A percentile compares a stretch with the other conserved stretches of the same genome.
Conservation (phyloP, 2,113 vertebrate genomes). For the Mormoops blainvillei region DNA sequence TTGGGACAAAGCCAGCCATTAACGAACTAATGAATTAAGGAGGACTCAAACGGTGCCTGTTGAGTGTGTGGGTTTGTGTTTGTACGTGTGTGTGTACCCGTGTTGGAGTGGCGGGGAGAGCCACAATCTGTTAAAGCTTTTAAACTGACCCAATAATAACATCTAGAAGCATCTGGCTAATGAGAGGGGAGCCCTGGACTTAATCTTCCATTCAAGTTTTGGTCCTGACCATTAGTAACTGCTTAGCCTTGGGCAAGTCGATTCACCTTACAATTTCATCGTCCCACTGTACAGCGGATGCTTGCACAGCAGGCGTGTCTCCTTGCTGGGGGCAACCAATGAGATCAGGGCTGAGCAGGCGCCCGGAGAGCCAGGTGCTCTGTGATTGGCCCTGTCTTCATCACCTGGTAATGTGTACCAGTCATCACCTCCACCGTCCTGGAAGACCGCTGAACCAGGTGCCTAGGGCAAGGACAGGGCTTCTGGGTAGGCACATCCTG, state of each 20-base stretch:
- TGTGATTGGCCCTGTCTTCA: accelerated
- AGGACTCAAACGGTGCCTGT: neutral
- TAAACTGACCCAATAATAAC: neutral
- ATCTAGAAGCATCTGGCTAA: neutral
- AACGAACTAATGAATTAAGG: neutral
- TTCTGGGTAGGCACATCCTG: neutral
- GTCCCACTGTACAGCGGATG: too few relatives aligned
- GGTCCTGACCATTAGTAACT: neutral
- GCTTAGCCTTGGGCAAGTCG: neutral
- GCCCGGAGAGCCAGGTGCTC: neutral
- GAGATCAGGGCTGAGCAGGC: neutral
- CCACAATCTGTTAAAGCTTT: neutral
- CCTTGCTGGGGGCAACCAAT: neutral
- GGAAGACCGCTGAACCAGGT: neutral
- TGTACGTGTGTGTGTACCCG: neutral
- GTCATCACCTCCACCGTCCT: neutral
- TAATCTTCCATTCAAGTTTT: neutral
- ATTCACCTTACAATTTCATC: accelerated
- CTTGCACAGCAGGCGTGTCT: neutral
- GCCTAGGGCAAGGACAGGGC: neutral
- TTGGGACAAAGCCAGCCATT: neutral
- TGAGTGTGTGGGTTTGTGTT: neutral
- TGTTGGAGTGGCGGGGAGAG: too few relatives aligned
- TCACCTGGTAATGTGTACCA: neutral
- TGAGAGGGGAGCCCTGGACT: neutral